phyloP scores from a whole-genome alignment of 2,797 vertebrate genomes.

The Danio choprae region DNA sequence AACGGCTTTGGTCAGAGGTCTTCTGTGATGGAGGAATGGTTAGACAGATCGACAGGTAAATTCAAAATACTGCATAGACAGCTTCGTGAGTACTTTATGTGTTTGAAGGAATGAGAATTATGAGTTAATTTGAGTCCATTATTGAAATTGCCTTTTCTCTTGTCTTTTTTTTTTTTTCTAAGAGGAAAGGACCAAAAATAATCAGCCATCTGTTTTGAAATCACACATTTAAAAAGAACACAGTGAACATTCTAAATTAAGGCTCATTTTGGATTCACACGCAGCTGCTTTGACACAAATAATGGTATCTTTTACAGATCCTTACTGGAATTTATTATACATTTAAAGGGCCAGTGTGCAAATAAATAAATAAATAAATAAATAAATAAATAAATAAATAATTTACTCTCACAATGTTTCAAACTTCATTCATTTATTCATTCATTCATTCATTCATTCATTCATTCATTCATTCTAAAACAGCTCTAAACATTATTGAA shows the following conservation, averaged over 20 bases:
- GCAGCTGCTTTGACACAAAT: neutral
- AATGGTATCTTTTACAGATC: neutral
- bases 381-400: too few relatives aligned
- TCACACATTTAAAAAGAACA: neutral
- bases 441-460: too few relatives aligned
- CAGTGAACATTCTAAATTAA: neutral
- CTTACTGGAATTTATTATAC: neutral
- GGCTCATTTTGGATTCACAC: neutral
- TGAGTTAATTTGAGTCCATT: neutral
- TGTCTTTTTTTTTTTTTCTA: neutral
- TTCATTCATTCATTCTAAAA: neutral
- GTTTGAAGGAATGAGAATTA: neutral
- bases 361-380: too few relatives aligned
- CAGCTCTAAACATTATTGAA: neutral
- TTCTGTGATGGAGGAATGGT: neutral
- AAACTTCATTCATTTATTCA: neutral
- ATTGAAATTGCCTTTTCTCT: neutral
- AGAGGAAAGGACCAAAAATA: neutral
- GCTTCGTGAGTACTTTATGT: neutral
- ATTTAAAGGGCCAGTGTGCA: neutral
- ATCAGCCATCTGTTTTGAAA: slow-evolving; percentile 1
- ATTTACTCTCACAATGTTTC: neutral
- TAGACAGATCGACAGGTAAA: neutral
- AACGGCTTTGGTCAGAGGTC: neutral
- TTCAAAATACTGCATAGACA: neutral